Percentiles rank a stretch among this genome's conserved stretches.
These are phyloP conservation scores for Numenius phaeopus DNA, from an alignment of 2,797 vertebrate genomes.

Conservation along the genomic window DNA sequence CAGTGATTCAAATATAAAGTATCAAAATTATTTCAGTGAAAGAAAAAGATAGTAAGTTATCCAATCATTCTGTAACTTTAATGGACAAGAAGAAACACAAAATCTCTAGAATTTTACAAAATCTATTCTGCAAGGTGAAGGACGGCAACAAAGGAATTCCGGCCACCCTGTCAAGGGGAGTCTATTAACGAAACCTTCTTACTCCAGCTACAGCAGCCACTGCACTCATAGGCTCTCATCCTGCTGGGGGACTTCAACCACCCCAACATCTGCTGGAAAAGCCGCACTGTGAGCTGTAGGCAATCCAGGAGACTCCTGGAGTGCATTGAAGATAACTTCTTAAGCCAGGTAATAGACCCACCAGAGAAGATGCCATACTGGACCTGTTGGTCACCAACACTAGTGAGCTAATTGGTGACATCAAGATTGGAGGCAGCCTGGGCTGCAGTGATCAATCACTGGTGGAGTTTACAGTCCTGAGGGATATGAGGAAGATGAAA, in stretches of 20 bases:
- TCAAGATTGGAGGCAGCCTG: background rate
- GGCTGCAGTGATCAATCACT: background rate
- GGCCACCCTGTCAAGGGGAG: background rate
- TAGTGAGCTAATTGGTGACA: background rate
- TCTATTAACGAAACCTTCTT: background rate
- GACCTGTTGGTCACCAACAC: background rate
- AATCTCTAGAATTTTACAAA: background rate
- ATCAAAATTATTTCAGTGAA: background rate
- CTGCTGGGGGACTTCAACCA: background rate
- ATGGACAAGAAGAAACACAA: background rate
- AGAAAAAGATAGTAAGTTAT: background rate
- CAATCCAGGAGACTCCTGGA: background rate
- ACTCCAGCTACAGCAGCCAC: background rate
- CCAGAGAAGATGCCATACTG: background rate
- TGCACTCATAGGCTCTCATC: background rate
- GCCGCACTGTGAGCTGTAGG: background rate
- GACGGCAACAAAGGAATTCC: background rate
- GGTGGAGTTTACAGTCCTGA: background rate
- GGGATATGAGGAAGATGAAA: background rate
- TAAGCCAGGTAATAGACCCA: background rate
- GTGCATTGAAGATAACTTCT: background rate
- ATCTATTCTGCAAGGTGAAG: background rate
- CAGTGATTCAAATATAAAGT: background rate
- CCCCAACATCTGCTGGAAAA: background rate
- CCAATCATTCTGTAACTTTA: background rate